Conservation (phyloP, 2,888 invertebrate species). For the Pseudococcus jackbeardsleyi region DNA sequence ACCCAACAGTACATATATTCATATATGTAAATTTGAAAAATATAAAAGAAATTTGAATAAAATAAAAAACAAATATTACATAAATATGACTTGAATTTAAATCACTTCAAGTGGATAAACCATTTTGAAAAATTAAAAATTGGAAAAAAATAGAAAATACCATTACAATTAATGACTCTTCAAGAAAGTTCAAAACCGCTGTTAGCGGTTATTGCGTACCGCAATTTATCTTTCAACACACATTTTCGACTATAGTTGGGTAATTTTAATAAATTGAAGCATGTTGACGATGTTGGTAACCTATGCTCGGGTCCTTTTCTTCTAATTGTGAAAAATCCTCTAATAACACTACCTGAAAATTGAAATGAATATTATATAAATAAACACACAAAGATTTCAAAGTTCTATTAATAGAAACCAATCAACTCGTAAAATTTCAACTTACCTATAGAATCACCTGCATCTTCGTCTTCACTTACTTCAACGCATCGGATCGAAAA, state of each 20-base stretch:
- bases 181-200: slow-evolving; percentile 99
- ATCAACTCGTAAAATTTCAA: background rate
- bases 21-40: slow-evolving; percentile 17
- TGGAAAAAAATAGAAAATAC: background rate
- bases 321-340: slow-evolving; percentile 97
- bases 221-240: slow-evolving; percentile 92
- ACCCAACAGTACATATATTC: background rate
- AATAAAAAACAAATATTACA: background rate
- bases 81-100: background rate
- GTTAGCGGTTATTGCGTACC: slow-evolving; percentile 97
- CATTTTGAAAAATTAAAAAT: background rate
- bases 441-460: slow-evolving; percentile 85
- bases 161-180: slow-evolving; percentile 67
- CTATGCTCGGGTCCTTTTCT: slow-evolving; percentile 94
- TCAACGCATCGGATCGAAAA: slow-evolving; percentile 99
- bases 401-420: background rate
- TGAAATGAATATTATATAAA: slow-evolving; percentile 47
- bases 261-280: slow-evolving; percentile 97
- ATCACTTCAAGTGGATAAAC: background rate
- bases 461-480: slow-evolving; percentile 97
- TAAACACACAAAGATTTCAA: background rate
- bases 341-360: slow-evolving; percentile 86
- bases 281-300: slow-evolving; percentile 98
- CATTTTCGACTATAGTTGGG: slow-evolving; percentile 98
- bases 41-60: background rate